Percentiles rank a stretch among this genome's conserved stretches.
phyloP scores from a whole-genome alignment of 2,113 vertebrate genomes.

The Urocolius indicus region DNA sequence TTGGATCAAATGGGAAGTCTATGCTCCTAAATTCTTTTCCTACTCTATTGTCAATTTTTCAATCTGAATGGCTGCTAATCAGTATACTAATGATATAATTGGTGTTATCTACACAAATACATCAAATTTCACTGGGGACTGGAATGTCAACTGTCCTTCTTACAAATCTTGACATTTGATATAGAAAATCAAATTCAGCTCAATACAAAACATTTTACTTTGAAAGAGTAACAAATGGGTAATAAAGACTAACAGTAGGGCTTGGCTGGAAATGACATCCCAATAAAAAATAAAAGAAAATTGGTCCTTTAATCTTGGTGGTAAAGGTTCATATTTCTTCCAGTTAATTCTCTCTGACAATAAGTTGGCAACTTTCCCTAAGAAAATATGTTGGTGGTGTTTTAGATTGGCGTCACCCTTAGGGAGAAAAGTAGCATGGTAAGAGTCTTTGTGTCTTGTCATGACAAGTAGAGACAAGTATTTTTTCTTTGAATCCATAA shows the following conservation, averaged over 20 bases:
- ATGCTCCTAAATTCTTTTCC: background rate
- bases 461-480: background rate
- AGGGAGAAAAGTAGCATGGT: background rate
- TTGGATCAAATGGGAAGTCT: background rate
- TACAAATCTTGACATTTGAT: background rate
- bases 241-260: background rate
- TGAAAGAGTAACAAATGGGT: background rate
- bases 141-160: background rate
- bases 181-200: background rate
- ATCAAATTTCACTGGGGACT: background rate
- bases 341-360: slow-evolving; percentile 47
- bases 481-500: background rate
- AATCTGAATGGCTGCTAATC: background rate
- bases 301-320: background rate
- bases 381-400: background rate
- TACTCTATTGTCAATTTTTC: background rate
- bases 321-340: background rate
- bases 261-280: background rate
- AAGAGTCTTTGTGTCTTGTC: background rate
- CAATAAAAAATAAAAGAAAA: background rate
- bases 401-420: slow-evolving; percentile 31
- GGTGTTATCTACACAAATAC: background rate
- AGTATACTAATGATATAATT: background rate
- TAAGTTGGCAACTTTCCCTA: slow-evolving; percentile 25
- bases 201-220: background rate